Evolutionary conservation across 1,140 invertebrate species (phyloP).

Genomic region (Ooceraea biroi): DNA sequence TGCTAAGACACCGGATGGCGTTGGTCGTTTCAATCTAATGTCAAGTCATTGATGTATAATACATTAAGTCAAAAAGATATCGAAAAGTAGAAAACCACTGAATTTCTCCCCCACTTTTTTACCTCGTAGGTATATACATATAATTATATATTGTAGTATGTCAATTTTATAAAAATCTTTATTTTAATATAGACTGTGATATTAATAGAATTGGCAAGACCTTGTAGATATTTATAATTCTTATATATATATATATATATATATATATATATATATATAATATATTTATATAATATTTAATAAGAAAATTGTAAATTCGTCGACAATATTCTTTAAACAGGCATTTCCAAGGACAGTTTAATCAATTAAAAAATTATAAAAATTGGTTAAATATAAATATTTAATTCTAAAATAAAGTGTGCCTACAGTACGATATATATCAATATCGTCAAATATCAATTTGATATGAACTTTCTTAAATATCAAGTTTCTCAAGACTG

Average conservation of each 20-base stretch:
- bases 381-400: too few species aligned
- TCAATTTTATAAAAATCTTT: neutral
- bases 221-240: too few species aligned
- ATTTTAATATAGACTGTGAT: neutral
- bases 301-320: neutral
- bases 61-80: slow-evolving; percentile 11
- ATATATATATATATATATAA: neutral
- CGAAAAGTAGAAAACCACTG: neutral
- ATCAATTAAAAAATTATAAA: too few species aligned
- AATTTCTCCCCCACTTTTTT: slow-evolving; percentile 24
- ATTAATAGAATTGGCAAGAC: neutral
- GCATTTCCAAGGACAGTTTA: neutral
- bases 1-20: slow-evolving; percentile 47
- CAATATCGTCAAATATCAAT: neutral
- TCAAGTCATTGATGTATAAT: slow-evolving; percentile 45
- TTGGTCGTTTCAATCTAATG: slow-evolving; percentile 49
- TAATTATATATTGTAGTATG: slow-evolving; percentile 6
- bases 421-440: too few species aligned
- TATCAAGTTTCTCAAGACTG: neutral
- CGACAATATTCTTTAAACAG: neutral
- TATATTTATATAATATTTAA: neutral
- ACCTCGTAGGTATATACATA: neutral
- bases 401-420: too few species aligned
- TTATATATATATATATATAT: neutral
- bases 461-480: too few species aligned